phyloP scores from a whole-genome alignment of 2,797 vertebrate species.

The Paguma larvata region DNA sequence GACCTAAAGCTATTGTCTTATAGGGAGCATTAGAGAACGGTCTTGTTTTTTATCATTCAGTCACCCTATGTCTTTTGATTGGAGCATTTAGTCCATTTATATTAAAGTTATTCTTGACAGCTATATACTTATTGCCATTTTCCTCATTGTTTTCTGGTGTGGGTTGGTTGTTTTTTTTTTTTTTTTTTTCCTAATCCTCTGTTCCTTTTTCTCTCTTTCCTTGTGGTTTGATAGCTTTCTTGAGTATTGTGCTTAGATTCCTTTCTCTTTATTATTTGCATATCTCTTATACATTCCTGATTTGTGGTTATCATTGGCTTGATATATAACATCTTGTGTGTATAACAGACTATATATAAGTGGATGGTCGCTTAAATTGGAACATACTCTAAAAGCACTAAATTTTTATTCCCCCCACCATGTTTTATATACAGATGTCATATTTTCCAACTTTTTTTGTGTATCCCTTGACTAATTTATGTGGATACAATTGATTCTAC shows the following conservation, averaged over 20 bases:
- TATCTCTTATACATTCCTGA: background rate
- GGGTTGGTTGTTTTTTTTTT: background rate
- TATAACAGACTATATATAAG: background rate
- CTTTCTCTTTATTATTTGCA: background rate
- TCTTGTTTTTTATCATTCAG: background rate
- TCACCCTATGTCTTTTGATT: background rate
- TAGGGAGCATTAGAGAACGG: background rate
- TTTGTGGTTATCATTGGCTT: background rate
- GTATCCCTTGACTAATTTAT: background rate
- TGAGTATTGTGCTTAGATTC: background rate
- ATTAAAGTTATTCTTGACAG: background rate
- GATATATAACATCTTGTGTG: background rate
- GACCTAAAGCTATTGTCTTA: background rate
- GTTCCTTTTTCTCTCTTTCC: background rate
- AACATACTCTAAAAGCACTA: background rate
- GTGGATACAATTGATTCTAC: background rate
- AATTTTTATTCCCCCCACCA: background rate
- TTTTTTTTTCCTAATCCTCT: background rate
- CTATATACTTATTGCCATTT: background rate
- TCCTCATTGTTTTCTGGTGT: background rate
- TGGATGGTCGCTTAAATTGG: background rate
- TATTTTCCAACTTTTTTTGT: background rate
- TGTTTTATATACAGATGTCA: background rate
- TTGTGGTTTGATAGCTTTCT: background rate
- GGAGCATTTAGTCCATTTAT: background rate